Evolutionary conservation across 37 sponge, comb jelly and placozoan genomes (phyloP), one percentile per base, ranked within the genome.

Genomic region (Chondrosia reniformis): DNA sequence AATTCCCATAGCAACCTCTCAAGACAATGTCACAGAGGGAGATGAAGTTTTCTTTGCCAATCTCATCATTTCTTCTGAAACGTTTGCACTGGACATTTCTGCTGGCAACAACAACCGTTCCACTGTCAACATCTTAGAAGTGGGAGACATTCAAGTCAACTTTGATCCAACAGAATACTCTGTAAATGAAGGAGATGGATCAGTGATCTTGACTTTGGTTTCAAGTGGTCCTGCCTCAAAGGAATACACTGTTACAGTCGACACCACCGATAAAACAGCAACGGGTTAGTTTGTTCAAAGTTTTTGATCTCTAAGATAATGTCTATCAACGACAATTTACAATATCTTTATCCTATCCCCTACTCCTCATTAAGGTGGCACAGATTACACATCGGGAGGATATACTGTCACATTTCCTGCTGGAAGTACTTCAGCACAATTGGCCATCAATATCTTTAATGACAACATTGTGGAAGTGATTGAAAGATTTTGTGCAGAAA

Each of bases 301-400:
- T 49, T 19, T 19, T 49, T 15, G 72, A 10, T n/a, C n/a, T n/a
- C n/a, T n/a, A n/a, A n/a, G n/a, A n/a, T n/a, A n/a, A n/a, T n/a
- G n/a, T n/a, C n/a, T n/a, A n/a, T n/a, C n/a, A n/a, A n/a, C n/a
- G n/a, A n/a, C n/a, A n/a, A n/a, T n/a, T n/a, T n/a, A n/a, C n/a
- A n/a, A n/a, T n/a, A n/a, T n/a, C n/a, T 85, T 15, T 63, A 3
- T 42, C 76, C 83, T 56, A 56, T 84, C 67, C 72, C 76, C 8
- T 86, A 84, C 38, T 46, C 54, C 36, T 91, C 83, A 0, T 2
- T 40, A 25, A 59, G 61, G 22, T 59, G 61, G 61, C 7, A 17
- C 5, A 0, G 72, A 69, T 44, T 69, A 69, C 72, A 13, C 41
- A 10, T 1, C 37, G n/a, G 43, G 43, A 34, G 19, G 41, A 40